Percentiles rank a stretch among this genome's conserved stretches.
These are phyloP conservation scores for Larimichthys polyactis DNA, from an alignment of 2,113 vertebrate species.

Conservation along the genomic window DNA sequence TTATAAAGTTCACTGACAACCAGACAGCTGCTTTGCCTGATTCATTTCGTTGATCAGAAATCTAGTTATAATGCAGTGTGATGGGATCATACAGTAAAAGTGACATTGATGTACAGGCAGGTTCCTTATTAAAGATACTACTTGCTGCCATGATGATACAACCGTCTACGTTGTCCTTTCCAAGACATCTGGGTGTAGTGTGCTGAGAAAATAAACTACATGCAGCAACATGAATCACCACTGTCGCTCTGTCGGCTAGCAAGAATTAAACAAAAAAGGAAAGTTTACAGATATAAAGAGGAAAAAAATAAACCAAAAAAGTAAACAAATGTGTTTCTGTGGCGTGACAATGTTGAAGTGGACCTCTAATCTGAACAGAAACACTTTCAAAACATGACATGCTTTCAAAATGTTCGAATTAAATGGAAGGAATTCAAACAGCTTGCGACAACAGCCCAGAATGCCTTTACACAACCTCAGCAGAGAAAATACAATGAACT, in stretches of 20 bases:
- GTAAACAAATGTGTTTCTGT: not conserved
- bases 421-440: not conserved
- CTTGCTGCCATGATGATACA: not conserved
- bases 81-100: not conserved
- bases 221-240: slow-evolving; percentile 19
- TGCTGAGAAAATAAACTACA: slow-evolving; percentile 28
- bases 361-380: slow-evolving; percentile 4
- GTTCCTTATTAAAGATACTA: slow-evolving; percentile 1
- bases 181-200: slow-evolving; percentile 20
- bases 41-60: not conserved
- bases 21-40: not conserved
- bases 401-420: slow-evolving; percentile 14
- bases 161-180: not conserved
- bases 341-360: not conserved
- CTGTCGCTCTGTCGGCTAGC: not conserved
- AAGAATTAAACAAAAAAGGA: not conserved
- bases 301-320: not conserved
- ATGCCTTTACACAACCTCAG: not conserved
- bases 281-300: not conserved
- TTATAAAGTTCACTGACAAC: not conserved
- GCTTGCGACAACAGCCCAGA: not conserved
- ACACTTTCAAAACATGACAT: slow-evolving; percentile 7
- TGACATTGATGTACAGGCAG: not conserved
- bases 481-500: not conserved
- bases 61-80: not conserved